phyloP scores from a whole-genome alignment of 2,797 vertebrate species.

The Pantherophis vulpinus region DNA sequence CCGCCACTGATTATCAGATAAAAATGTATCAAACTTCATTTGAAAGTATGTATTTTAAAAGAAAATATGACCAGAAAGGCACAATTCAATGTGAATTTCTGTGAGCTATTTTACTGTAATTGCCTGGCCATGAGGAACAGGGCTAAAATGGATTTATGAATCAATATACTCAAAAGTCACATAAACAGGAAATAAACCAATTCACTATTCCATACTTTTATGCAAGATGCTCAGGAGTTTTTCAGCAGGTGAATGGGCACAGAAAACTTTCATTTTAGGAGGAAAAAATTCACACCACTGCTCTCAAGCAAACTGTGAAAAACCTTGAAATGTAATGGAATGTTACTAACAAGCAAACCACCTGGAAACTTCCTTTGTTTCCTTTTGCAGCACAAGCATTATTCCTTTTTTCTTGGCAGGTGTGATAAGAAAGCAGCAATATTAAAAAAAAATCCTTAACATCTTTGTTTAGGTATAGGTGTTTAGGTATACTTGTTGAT shows the following conservation, averaged over 20 bases:
- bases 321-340: neutral
- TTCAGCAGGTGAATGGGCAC: neutral
- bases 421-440: neutral
- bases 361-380: neutral
- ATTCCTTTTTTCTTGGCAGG: neutral
- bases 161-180: neutral
- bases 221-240: neutral
- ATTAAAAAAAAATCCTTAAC: slow-evolving; percentile 7
- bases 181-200: neutral
- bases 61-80: neutral
- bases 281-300: neutral
- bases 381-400: slow-evolving; percentile 46
- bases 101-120: neutral
- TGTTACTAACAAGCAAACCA: neutral
- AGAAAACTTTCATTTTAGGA: neutral
- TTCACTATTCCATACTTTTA: neutral
- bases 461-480: neutral
- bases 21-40: neutral
- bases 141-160: neutral
- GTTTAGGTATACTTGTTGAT: neutral
- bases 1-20: neutral
- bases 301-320: neutral
- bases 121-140: neutral
- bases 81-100: neutral
- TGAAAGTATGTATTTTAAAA: neutral